Evolutionary conservation across 2,888 invertebrate species (phyloP), one percentile per base, ranked within the genome.

Genomic region (Dasysyrphus tricinctus): DNA sequence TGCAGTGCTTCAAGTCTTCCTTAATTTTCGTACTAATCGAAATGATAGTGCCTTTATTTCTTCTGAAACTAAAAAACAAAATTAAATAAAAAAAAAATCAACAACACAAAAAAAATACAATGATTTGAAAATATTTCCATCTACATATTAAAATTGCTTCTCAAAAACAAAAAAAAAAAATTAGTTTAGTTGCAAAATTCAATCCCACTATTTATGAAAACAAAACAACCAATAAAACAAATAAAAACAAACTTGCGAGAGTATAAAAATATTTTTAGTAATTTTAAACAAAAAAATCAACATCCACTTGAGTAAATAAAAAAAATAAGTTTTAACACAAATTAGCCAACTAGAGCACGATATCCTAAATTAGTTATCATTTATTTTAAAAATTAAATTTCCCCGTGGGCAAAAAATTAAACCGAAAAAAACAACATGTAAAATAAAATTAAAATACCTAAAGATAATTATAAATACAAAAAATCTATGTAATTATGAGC

Each of bases 1-100:
- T 57, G 86, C 86, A 86, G 86, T 86, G 86, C 75, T 75, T 86
- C 47, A 34, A 72, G 86, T 86, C 86, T 86, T 86, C 86, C 86
- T 86, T 86, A 75, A 86, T 86, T 86, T 82, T 86, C 86, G 82
- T 86, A 82, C 86, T 86, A 75, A 86, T 86, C 86, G 86, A 82
- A 86, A 86, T 86, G 82, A 82, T 86, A 86, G 86, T 86, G 86
- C 86, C 86, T 86, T 86, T 86, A 75, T 82, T 86, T 86, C 49
- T 79, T 81, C 56, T 70, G 51, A 74, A 78, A 69, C 37, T 51
- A 84, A 75, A 80, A 69, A 39, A 34, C 3, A 39, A 19, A 61
- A 39, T 4, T 6, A 37, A 44, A 67, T 14, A 57, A 72, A 56
- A 57, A 1, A 56, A 57, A 42, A 63, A 69, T 44, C 19, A 24